These are phyloP conservation scores for Agonum fuliginosum DNA, from an alignment of 2,888 invertebrate species.

Conservation along the genomic window DNA sequence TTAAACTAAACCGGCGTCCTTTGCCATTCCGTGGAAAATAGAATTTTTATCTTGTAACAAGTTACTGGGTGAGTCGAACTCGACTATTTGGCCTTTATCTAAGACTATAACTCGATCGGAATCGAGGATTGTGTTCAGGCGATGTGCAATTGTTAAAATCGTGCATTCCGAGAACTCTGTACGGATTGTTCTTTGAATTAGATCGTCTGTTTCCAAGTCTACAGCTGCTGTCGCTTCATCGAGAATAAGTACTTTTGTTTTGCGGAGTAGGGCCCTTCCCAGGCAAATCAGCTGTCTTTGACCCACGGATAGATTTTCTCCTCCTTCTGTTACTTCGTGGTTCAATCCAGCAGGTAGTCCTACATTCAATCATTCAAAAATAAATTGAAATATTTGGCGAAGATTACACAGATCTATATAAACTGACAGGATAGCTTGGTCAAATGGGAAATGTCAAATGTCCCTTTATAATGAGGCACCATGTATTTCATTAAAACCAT, in stretches of 20 bases:
- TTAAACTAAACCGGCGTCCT: constrained; percentile 85
- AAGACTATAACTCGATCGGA: constrained; percentile 90
- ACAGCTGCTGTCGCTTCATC: constrained; percentile 95
- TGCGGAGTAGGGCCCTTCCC: constrained; percentile 88
- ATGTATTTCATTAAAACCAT: no score
- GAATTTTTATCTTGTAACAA: constrained; percentile 82
- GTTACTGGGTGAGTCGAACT: constrained; percentile 84
- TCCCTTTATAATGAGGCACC: no score
- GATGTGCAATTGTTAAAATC: constrained; percentile 93
- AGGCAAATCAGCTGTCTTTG: constrained; percentile 93
- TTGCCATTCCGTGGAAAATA: constrained; percentile 89
- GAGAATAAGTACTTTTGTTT: constrained; percentile 88
- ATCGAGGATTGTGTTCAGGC: constrained; percentile 94
- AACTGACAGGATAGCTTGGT: no score
- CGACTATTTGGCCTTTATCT: constrained; percentile 84
- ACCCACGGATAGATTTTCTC: constrained; percentile 93
- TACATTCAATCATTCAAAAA: constrained; percentile 67
- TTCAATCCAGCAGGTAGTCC: constrained; percentile 84
- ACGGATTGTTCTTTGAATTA: constrained; percentile 92
- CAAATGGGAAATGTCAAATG: no score
- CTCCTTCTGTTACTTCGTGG: constrained; percentile 92
- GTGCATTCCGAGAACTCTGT: constrained; percentile 91
- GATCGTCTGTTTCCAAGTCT: constrained; percentile 92
- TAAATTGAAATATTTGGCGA: no score
- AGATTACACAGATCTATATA: no score